Evolutionary conservation across 2,113 vertebrate genomes (phyloP).

Genomic region (Oostethus manadensis): DNA sequence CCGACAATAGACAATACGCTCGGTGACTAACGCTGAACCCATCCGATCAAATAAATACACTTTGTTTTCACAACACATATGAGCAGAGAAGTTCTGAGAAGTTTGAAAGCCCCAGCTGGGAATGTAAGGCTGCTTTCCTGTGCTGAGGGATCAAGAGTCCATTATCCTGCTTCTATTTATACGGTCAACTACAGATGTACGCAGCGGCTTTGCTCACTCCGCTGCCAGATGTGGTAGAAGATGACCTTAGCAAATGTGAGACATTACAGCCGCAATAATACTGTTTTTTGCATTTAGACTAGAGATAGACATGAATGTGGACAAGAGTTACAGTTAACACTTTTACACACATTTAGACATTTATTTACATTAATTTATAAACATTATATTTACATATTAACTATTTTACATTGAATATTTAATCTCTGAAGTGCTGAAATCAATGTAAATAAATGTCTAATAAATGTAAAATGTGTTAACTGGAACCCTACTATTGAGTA

Average conservation of each 20-base stretch:
- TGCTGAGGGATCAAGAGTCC: conserved; percentile 1
- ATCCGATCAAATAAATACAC: conserved; percentile 9
- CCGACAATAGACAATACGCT: conserved; percentile 12
- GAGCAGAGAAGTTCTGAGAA: conserved; percentile 3
- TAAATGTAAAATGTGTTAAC: too few species aligned
- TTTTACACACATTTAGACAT: too few species aligned
- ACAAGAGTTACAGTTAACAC: too few species aligned
- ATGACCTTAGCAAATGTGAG: not conserved
- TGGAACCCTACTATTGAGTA: too few species aligned
- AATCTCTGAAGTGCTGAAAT: too few species aligned
- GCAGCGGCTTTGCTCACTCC: not conserved
- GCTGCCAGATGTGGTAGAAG: not conserved
- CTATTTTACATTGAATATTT: too few species aligned
- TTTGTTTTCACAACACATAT: conserved; percentile 8
- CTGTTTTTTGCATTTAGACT: too few species aligned
- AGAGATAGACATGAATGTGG: too few species aligned
- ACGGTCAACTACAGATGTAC: conserved; percentile 2
- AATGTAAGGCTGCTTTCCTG: not conserved
- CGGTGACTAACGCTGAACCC: conserved; percentile 15
- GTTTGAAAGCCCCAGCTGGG: not conserved
- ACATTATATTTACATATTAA: too few species aligned
- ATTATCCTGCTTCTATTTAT: conserved; percentile 20
- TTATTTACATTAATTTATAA: too few species aligned
- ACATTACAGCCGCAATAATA: too few species aligned
- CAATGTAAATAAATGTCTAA: too few species aligned